These are phyloP conservation scores for Erythrocercus mccallii DNA, from an alignment of 2,113 vertebrate genomes.

Conservation along the genomic window DNA sequence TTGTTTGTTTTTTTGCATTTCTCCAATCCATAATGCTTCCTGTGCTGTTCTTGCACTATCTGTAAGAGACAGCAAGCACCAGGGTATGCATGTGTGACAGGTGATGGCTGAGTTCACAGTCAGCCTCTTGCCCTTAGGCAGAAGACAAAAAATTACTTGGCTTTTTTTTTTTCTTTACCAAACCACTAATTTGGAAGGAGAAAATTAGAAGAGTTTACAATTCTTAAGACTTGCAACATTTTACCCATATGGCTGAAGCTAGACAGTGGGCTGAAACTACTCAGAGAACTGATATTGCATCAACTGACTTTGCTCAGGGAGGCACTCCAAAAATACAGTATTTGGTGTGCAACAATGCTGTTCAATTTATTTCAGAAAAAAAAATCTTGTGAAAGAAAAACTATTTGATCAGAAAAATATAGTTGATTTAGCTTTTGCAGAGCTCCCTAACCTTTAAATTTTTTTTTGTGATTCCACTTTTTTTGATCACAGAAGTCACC, in stretches of 20 bases:
- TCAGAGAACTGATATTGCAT: neutral
- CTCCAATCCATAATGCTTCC: neutral
- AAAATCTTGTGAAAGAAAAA: neutral
- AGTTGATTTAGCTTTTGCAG: neutral
- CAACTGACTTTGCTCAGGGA: neutral
- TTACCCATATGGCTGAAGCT: neutral
- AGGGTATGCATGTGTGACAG: neutral
- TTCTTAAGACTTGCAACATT: neutral
- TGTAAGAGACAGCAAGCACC: neutral
- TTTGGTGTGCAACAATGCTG: neutral
- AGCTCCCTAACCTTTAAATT: neutral
- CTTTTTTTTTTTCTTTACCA: neutral
- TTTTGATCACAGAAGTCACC: conserved; percentile 44
- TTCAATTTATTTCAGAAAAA: neutral
- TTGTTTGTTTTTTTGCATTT: neutral
- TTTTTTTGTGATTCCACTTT: neutral
- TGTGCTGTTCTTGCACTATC: neutral
- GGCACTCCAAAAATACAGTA: neutral
- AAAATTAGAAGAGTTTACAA: neutral
- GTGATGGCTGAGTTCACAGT: neutral
- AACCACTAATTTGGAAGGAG: neutral
- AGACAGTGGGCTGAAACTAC: neutral
- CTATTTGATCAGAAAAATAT: neutral
- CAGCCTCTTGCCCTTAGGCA: neutral
- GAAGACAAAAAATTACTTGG: neutral